Evolutionary conservation across 1,140 invertebrate genomes (phyloP).

Genomic region (Anthonomus grandis): DNA sequence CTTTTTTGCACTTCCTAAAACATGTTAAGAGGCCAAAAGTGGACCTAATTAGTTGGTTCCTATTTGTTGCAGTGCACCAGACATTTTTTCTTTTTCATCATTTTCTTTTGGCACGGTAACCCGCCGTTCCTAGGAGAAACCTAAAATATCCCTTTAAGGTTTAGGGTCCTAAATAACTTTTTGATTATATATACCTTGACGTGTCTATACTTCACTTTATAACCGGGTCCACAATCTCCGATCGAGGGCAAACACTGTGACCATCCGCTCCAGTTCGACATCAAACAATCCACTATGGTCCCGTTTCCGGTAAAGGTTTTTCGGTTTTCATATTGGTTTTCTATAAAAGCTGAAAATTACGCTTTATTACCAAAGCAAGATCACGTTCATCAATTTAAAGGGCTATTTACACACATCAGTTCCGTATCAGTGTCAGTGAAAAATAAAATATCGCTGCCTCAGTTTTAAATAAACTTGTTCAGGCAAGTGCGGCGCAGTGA

Average conservation of each 20-base stretch:
- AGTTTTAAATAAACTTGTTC: no score
- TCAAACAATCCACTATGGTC: conserved; percentile 17
- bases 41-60: no score
- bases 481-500: no score
- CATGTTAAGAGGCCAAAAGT: no score
- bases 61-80: conserved; percentile 4
- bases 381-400: no score
- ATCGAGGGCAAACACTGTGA: conserved; percentile 26
- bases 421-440: no score
- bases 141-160: conserved; percentile 33
- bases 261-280: conserved; percentile 37
- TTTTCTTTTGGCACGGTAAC: conserved; percentile 61
- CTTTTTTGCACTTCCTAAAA: no score
- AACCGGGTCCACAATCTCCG: conserved; percentile 29
- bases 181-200: conserved; percentile 35
- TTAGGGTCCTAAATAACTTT: not conserved
- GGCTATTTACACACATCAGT: no score
- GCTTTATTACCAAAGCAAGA: no score
- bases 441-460: no score
- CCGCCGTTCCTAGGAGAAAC: conserved; percentile 64
- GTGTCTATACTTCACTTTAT: conserved; percentile 41
- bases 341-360: conserved; percentile 13
- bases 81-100: conserved; percentile 55
- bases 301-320: not conserved
- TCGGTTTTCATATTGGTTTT: not conserved